Evolutionary conservation across 2,888 invertebrate species (phyloP), one percentile per base, ranked within the genome.

Genomic region (Lithophane semibrunnea): DNA sequence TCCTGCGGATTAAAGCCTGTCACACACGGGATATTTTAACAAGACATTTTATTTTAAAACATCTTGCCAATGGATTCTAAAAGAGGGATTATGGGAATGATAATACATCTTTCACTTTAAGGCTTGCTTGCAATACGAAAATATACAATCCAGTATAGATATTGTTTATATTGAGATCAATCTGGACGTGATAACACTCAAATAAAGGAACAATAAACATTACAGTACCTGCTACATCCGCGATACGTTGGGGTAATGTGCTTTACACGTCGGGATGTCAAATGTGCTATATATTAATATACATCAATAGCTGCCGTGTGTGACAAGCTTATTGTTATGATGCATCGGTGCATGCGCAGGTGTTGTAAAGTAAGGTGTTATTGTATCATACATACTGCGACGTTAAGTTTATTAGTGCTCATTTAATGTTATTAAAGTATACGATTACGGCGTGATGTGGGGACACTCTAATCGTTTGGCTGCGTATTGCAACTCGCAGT

Each of bases 381-480:
- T 73, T 73, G 73, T 80, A 73, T 42, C 80, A 73, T n/a, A 60
- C 80, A 73, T n/a, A 60, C 16, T 56, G 9, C 18, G 37, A n/a
- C 54, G 24, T 8, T n/a, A n/a, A 29, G 63, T 49, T 63, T 72
- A 42, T 77, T 49, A 77, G 80, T 18, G 47, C 80, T 49, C 13
- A 54, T 47, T 49, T 79, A 44, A 52, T 72, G 54, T 77, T 24
- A 56, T 29, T 64, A 42, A 21, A 42, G 29, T 72, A 21, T n/a
- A 7, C 29, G 54, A 71, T 72, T 18, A 56, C 61, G 21, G 72
- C 3, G 47, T 10, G 13, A 24, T 2, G 52, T 52, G 52, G 56
- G 56, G 72, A 71, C 72, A 61, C 12, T 37, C 24, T n/a, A 24
- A 54, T 24, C 24, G 29, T 3, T 1, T 9, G n/a, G 10, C 49